Evolutionary conservation across 1,140 invertebrate species (phyloP).

Genomic region (Cataglyphis hispanica): DNA sequence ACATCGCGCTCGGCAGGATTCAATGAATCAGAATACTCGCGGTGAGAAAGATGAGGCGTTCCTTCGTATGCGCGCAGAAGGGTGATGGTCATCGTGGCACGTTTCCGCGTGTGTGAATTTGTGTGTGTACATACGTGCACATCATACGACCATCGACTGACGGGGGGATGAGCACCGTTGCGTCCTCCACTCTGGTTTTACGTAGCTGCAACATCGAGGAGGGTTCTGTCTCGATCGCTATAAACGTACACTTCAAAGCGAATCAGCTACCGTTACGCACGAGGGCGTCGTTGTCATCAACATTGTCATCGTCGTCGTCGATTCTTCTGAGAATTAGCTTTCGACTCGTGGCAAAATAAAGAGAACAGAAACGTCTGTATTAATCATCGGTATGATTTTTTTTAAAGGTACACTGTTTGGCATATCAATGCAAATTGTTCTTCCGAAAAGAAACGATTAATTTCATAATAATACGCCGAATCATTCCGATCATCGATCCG

Average conservation of each 20-base stretch:
- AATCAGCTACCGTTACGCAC: constrained; percentile 72
- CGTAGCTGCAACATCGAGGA: constrained; percentile 56
- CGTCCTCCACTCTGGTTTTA: constrained; percentile 43
- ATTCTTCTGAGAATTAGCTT: constrained; percentile 68
- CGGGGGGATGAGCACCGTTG: constrained; percentile 46
- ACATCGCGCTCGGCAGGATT: constrained; percentile 35
- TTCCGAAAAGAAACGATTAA: not conserved
- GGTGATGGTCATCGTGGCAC: constrained; percentile 62
- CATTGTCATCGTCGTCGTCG: constrained; percentile 27
- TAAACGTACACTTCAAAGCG: constrained; percentile 76
- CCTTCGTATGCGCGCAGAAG: constrained; percentile 11
- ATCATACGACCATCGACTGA: constrained; percentile 9
- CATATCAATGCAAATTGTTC: not conserved
- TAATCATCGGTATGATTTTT: not conserved
- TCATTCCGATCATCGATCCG: not conserved
- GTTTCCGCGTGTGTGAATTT: constrained; percentile 55
- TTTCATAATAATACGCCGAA: constrained; percentile 11
- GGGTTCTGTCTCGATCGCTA: constrained; percentile 54
- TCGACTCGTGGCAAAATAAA: constrained; percentile 37
- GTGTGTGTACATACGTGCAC: not conserved
- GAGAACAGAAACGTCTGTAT: too few relatives aligned
- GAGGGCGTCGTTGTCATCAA: constrained; percentile 67
- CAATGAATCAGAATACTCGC: constrained; percentile 70
- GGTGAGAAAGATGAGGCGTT: constrained; percentile 39
- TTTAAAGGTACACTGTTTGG: not conserved